Base-by-base conservation (phyloP, 2,888 invertebrate genomes). In the Stomorhina lunata region DNA sequence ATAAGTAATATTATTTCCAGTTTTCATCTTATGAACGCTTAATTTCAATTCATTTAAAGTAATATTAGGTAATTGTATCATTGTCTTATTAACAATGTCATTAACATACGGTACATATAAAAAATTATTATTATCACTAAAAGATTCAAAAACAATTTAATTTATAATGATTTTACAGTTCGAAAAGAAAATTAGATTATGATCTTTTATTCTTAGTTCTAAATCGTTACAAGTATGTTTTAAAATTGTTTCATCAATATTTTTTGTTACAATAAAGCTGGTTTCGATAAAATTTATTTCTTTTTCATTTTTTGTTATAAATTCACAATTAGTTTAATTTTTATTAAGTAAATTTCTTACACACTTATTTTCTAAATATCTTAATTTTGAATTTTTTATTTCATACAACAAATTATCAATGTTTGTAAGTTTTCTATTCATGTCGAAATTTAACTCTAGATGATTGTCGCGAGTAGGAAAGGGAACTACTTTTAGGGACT, bases 391-490 rank as follows among this genome's bases (percentile, higher is more conserved):
- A 22, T 12, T 25, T 59, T 59, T 37, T 59, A 37, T 37, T 59
- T 59, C 37, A 25, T 59, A 59, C 2, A 59, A 22, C 15, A 59
- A 25, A 25, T 59, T 22, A 59, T 59, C 59, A 59, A 59, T 10
- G 37, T 59, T 59, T 37, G 37, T 59, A 9, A 59, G 37, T 59
- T 59, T 37, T n/a, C n/a, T 40, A 37, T 37, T 37, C 59, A 59
- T 37, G 12, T 59, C 59, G n/a, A 59, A 59, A 59, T 59, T 59
- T n/a, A 37, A 40, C n/a, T 40, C 59, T 0, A n/a, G 3, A 9
- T 25, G 12, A 37, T 25, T 25, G 9, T 37, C 20, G 22, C 1
- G 40, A 5, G 22, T 25, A 50, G 27, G 50, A 50, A 50, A 12
- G 2, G 25, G 10, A 2, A 27, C 5, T 22, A 25, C n/a, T n/a